A percentile compares a stretch with the other conserved stretches of the same genome.
Evolutionary conservation across 2,797 vertebrate genomes (phyloP).

Genomic region (Alcedo atthis): DNA sequence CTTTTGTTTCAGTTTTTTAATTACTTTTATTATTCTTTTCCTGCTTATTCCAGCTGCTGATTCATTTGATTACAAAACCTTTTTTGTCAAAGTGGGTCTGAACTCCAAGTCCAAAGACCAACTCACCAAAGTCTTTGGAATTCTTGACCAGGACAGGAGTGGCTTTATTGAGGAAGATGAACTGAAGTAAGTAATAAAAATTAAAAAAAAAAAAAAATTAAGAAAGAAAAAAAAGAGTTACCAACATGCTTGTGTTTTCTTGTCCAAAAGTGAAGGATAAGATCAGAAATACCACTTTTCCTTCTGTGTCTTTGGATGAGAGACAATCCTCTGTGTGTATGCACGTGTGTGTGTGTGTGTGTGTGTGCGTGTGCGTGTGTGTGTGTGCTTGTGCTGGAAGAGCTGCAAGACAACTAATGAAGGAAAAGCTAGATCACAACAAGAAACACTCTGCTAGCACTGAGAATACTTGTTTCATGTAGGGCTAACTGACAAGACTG

Average conservation of each 20-base stretch:
- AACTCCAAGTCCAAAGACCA: slow-evolving; percentile 79
- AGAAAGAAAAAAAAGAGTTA: neutral
- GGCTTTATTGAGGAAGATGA: slow-evolving; percentile 87
- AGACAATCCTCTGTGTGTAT: neutral
- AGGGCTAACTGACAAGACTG: neutral
- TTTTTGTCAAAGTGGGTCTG: slow-evolving; percentile 84
- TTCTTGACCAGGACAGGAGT: slow-evolving; percentile 84
- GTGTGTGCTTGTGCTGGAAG: neutral
- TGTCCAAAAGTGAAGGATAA: neutral
- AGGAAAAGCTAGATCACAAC: neutral
- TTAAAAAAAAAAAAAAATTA: slow-evolving; percentile 29
- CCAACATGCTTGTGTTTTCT: neutral
- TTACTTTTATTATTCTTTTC: neutral
- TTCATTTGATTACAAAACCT: slow-evolving; percentile 82
- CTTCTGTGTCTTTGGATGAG: neutral
- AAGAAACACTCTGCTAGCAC: neutral
- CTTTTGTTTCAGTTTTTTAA: neutral
- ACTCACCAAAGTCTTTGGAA: slow-evolving; percentile 79
- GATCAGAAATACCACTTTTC: neutral
- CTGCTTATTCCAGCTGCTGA: slow-evolving; percentile 76
- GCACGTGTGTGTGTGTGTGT: too few relatives aligned
- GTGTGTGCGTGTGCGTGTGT: too few relatives aligned
- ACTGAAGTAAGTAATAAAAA: slow-evolving; percentile 79
- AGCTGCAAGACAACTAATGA: neutral
- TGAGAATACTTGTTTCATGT: neutral